phyloP scores from a whole-genome alignment of 23 tunicate species.

The Oikopleura dioica region DNA sequence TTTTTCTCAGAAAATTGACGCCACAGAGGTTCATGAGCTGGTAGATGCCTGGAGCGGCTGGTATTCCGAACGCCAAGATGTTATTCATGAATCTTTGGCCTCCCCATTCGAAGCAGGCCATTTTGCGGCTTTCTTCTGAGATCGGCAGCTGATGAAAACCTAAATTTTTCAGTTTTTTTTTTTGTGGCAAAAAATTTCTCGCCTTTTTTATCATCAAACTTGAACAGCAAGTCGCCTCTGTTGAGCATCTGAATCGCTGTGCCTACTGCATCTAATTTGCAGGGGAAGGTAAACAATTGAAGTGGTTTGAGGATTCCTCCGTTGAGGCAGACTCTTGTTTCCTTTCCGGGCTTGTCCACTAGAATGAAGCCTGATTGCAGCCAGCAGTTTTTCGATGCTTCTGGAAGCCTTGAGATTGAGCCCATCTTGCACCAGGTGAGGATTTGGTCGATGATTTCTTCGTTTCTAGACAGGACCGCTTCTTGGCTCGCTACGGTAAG shows the following conservation, averaged over 20 bases:
- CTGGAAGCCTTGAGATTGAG: no score
- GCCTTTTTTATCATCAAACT: neutral
- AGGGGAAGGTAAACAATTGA: neutral
- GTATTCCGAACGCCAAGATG: neutral
- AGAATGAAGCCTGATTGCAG: neutral
- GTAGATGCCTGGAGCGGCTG: neutral
- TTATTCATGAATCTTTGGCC: neutral
- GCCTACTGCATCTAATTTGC: neutral
- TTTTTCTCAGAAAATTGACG: neutral
- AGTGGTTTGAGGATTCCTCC: neutral
- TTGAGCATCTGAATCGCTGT: neutral
- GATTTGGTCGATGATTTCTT: no score
- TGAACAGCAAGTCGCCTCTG: neutral
- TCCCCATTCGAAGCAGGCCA: neutral
- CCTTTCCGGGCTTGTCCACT: neutral
- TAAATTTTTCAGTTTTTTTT: no score
- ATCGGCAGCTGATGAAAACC: neutral
- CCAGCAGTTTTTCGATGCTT: no score
- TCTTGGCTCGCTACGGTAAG: no score
- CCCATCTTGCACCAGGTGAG: no score
- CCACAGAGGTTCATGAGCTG: neutral
- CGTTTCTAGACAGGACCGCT: no score
- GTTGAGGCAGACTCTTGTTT: neutral
- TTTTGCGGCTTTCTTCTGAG: neutral
- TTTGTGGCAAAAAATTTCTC: no score